phyloP scores from a whole-genome alignment of 1,140 invertebrate species.

The Anastrepha ludens region DNA sequence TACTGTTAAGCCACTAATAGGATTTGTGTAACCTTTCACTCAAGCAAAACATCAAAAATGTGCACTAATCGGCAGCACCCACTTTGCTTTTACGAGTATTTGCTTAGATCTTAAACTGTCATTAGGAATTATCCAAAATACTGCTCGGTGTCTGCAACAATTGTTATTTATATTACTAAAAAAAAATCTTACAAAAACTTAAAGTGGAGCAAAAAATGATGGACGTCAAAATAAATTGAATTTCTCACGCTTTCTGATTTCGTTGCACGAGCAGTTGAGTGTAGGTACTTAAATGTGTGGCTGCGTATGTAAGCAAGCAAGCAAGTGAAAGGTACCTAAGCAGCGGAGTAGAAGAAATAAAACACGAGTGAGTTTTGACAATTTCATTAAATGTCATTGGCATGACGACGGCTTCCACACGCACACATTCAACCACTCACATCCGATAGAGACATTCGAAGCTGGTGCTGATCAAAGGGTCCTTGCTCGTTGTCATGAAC shows the following conservation, averaged over 20 bases:
- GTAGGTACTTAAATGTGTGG: background rate
- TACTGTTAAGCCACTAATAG: background rate
- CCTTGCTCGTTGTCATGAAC: constrained; percentile 10
- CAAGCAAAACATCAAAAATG: background rate
- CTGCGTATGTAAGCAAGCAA: background rate
- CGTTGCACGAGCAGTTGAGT: background rate
- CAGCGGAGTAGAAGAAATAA: background rate
- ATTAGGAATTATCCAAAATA: constrained; percentile 4
- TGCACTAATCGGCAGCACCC: background rate
- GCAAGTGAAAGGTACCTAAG: background rate
- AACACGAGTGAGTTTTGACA: constrained; percentile 45
- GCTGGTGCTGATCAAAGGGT: constrained; percentile 47
- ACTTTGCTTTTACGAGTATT: constrained; percentile 25
- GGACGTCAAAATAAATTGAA: constrained; percentile 46
- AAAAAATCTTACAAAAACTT: constrained; percentile 13
- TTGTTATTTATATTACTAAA: background rate
- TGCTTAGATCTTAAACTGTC: background rate
- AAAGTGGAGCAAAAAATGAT: constrained; percentile 27
- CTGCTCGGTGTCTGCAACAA: background rate
- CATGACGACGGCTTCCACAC: constrained; percentile 18
- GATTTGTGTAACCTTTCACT: background rate
- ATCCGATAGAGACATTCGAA: background rate
- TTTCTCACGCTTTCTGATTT: constrained; percentile 53
- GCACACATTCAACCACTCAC: background rate
- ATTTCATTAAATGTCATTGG: constrained; percentile 51